A percentile compares a stretch with the other conserved stretches of the same genome.
phyloP scores from a whole-genome alignment of 1,140 invertebrate genomes.

The Bombyx mandarina region DNA sequence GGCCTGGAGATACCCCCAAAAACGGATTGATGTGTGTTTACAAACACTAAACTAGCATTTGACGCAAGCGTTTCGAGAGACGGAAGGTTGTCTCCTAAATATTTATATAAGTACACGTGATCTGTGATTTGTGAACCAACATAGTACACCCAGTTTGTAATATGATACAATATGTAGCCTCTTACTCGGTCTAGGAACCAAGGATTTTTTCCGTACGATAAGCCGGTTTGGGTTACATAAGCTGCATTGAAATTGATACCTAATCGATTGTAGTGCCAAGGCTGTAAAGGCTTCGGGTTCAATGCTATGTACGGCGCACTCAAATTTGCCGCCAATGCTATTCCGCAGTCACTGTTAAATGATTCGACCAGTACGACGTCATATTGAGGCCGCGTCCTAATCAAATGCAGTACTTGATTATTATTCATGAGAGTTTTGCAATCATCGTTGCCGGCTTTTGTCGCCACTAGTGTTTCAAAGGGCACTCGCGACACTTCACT shows the following conservation, averaged over 20 bases:
- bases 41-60: conserved; percentile 72
- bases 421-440: conserved; percentile 71
- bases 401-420: conserved; percentile 62
- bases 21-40: conserved; percentile 73
- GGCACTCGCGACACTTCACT: conserved; percentile 58
- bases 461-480: conserved; percentile 58
- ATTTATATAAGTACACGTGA: conserved; percentile 68
- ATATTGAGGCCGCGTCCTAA: conserved; percentile 65
- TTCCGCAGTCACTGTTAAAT: conserved; percentile 76
- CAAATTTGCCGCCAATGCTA: conserved; percentile 72
- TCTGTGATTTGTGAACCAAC: conserved; percentile 67
- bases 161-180: conserved; percentile 67
- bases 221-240: conserved; percentile 69
- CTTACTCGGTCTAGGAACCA: conserved; percentile 71
- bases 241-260: conserved; percentile 72
- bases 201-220: conserved; percentile 67
- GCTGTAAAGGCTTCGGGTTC: conserved; percentile 73
- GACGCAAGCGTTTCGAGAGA: conserved; percentile 70
- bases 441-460: conserved; percentile 59
- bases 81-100: conserved; percentile 71
- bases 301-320: conserved; percentile 72
- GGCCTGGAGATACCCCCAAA: conserved; percentile 59
- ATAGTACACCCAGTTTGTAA: conserved; percentile 66
- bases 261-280: conserved; percentile 73
- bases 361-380: conserved; percentile 75